Evolutionary conservation across 1,140 invertebrate species (phyloP).

Genomic region (Atta cephalotes): DNA sequence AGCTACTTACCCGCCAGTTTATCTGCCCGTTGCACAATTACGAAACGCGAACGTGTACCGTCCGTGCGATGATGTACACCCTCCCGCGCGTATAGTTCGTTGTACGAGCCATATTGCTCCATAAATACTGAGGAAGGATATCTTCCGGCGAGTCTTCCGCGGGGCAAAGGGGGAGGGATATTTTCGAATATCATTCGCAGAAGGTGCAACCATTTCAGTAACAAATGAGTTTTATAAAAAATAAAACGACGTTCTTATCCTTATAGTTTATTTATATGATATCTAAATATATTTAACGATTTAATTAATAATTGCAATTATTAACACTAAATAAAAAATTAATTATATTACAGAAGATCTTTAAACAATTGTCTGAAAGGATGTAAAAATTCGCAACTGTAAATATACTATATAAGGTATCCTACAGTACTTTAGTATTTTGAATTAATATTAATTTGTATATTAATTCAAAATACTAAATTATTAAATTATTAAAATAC

Average conservation of each 20-base stretch:
- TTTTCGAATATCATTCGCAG: constrained; percentile 54
- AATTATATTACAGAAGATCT: background rate
- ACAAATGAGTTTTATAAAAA: constrained; percentile 18
- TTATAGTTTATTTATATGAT: background rate
- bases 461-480: background rate
- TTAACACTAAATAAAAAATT: background rate
- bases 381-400: background rate
- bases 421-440: background rate
- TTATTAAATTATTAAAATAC: background rate
- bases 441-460: background rate
- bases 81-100: constrained; percentile 65
- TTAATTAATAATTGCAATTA: background rate
- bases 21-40: constrained; percentile 63
- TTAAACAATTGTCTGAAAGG: background rate
- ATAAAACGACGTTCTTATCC: background rate
- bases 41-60: constrained; percentile 61
- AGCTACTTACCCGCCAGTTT: constrained; percentile 61
- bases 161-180: background rate
- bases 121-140: constrained; percentile 65
- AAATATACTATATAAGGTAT: background rate
- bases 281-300: background rate
- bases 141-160: constrained; percentile 46
- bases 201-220: constrained; percentile 24
- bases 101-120: constrained; percentile 53
- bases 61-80: constrained; percentile 60